These are phyloP conservation scores for Nesoenas mayeri DNA, from an alignment of 2,113 vertebrate species.

Conservation along the genomic window DNA sequence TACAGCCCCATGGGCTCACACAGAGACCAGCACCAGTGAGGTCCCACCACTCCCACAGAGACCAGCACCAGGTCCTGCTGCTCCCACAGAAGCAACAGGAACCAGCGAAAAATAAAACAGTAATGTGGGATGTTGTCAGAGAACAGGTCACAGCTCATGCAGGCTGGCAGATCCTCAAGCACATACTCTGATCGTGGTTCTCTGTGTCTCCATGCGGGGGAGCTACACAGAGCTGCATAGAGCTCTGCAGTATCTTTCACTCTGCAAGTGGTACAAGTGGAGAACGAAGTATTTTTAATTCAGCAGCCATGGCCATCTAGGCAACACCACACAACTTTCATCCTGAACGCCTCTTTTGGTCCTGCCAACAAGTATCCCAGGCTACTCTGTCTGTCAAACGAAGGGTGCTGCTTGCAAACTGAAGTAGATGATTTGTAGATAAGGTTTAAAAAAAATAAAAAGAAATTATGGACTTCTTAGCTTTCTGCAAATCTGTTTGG, in stretches of 20 bases:
- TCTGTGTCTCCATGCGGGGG: not conserved
- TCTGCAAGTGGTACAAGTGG: not conserved
- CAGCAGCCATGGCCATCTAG: not conserved
- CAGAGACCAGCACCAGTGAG: not conserved
- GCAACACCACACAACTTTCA: not conserved
- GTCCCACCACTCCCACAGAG: rapidly evolving
- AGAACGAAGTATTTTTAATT: not conserved
- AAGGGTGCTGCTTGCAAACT: not conserved
- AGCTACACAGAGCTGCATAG: not conserved
- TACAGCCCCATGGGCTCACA: not conserved
- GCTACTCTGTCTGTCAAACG: not conserved
- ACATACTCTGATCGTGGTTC: not conserved
- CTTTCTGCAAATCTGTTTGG: not conserved
- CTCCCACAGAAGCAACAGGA: not conserved
- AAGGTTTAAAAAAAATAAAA: not conserved
- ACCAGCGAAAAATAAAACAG: not conserved
- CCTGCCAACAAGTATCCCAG: not conserved
- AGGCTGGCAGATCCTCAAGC: not conserved
- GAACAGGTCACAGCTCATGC: rapidly evolving
- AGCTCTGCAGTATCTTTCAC: rapidly evolving
- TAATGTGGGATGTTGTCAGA: not conserved
- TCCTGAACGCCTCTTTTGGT: not conserved
- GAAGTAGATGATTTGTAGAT: not conserved
- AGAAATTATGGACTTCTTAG: not conserved
- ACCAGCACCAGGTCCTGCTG: rapidly evolving